Evolutionary conservation across 2,113 vertebrate species (phyloP), one percentile per base, ranked within the genome.

Genomic region (Ascaphus truei): DNA sequence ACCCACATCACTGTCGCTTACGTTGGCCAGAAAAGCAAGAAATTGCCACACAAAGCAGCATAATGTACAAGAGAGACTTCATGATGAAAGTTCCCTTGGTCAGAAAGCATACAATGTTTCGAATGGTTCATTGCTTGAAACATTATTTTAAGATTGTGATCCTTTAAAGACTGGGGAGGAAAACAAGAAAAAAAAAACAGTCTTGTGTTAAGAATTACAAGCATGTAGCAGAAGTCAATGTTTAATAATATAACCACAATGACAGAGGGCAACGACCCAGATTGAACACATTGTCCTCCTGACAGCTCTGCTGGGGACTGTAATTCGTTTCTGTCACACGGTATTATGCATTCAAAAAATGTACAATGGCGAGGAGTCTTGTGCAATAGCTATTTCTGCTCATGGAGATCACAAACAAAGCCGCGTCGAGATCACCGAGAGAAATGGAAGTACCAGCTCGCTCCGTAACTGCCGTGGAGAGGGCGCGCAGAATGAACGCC

Each of bases 61-160:
- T 26, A 69, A 60, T 20, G 7, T 39, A 51, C 45, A 60, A 23
- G 7, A 33, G 56, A 47, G 56, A 69, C 55, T 60, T 51, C 41
- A 60, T 60, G 45, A 60, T 60, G 45, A 60, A 60, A 51, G 55
- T 59, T 60, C 56, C 34, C 53, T 33, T 60, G 65, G 56, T 69
- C 66, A 60, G 15, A 34, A 51, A 60, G 20, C 55, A 60, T 60
- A 33, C 45, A 50, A 47, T 60, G 64, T 73, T 77, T 57, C 52
- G 64, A 72, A 73, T 12, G 22, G 71, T 68, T 71, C 60, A 56
- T 36, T 45, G 34, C 52, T 50, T 73, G 56, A 71, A 72, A 73
- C 33, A 6, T 80, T 78, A 69, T 45, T 81, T 80, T 25, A 39
- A 73, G 36, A 48, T 73, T 51, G 15, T 5, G 72, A 64, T 37